Evolutionary conservation across 2,113 vertebrate genomes (phyloP).

Genomic region (Onychostruthus taczanowskii): DNA sequence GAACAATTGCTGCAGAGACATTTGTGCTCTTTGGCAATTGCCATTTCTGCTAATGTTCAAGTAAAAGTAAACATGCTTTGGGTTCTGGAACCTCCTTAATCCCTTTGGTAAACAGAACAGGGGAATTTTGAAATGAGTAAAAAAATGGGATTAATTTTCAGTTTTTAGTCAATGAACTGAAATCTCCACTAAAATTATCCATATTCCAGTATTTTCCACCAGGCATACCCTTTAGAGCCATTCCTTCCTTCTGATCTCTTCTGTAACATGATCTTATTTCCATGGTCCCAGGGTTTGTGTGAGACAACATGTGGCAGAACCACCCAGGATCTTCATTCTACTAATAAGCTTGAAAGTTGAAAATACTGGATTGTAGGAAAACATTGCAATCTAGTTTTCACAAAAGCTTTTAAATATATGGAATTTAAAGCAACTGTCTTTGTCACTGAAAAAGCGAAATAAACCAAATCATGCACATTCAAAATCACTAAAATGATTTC

Average conservation of each 20-base stretch:
- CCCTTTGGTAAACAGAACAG: background rate
- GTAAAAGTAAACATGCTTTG: background rate
- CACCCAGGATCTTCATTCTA: background rate
- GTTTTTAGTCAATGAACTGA: background rate
- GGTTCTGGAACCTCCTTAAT: background rate
- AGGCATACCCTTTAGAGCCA: rapidly evolving
- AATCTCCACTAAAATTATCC: no score
- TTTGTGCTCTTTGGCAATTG: background rate
- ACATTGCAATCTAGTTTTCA: background rate
- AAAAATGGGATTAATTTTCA: background rate
- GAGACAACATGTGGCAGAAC: background rate
- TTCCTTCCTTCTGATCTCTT: background rate
- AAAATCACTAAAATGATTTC: background rate
- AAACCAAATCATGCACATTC: background rate
- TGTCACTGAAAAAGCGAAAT: background rate
- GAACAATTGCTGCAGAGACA: background rate
- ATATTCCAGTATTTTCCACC: background rate
- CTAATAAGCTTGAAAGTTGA: background rate
- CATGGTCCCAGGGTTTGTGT: rapidly evolving
- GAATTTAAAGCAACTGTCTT: background rate
- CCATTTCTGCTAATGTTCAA: background rate
- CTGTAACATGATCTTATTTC: rapidly evolving
- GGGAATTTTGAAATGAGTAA: background rate
- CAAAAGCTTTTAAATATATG: background rate
- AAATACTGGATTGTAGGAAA: background rate